A percentile compares a stretch with the other conserved stretches of the same genome.
phyloP scores from a whole-genome alignment of 2,888 invertebrate genomes.

The Tetramorium bicarinatum region DNA sequence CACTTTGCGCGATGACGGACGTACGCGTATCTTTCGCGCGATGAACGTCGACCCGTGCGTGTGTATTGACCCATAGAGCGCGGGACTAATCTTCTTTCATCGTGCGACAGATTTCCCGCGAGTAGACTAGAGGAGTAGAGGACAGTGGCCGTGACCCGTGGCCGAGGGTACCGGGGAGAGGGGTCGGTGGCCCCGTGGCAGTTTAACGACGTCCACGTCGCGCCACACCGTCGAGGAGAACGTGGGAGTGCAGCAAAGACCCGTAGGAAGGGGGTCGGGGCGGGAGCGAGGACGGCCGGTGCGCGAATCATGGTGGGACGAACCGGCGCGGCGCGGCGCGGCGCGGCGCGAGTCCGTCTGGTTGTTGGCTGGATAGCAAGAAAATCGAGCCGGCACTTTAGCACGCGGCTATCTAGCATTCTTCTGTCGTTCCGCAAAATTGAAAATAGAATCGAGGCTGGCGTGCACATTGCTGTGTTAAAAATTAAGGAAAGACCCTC shows the following conservation, averaged over 20 bases:
- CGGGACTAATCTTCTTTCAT: constrained; percentile 65
- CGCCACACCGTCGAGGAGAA: constrained; percentile 62
- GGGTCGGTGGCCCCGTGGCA: constrained; percentile 83
- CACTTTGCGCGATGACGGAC: background rate
- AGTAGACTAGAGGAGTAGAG: constrained; percentile 68
- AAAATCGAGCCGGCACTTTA: background rate
- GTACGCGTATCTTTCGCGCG: background rate
- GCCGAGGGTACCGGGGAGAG: constrained; percentile 77
- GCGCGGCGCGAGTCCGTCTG: constrained; percentile 11
- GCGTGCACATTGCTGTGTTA: background rate
- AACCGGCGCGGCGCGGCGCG: background rate
- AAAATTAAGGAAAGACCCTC: background rate
- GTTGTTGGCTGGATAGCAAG: constrained; percentile 11
- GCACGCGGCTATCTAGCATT: background rate
- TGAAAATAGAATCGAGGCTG: background rate
- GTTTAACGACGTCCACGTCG: constrained; percentile 76
- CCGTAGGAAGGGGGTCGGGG: constrained; percentile 1
- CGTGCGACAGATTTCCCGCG: constrained; percentile 74
- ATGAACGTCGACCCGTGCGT: background rate
- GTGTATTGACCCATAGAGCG: constrained; percentile 48
- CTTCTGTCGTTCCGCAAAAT: background rate
- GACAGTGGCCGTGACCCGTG: constrained; percentile 85
- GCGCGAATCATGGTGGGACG: constrained; percentile 23
- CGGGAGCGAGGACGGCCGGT: constrained; percentile 28
- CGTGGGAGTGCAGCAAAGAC: constrained; percentile 67